Base-by-base conservation (phyloP, 2,888 invertebrate genomes). In the Hyposoter didymator region DNA sequence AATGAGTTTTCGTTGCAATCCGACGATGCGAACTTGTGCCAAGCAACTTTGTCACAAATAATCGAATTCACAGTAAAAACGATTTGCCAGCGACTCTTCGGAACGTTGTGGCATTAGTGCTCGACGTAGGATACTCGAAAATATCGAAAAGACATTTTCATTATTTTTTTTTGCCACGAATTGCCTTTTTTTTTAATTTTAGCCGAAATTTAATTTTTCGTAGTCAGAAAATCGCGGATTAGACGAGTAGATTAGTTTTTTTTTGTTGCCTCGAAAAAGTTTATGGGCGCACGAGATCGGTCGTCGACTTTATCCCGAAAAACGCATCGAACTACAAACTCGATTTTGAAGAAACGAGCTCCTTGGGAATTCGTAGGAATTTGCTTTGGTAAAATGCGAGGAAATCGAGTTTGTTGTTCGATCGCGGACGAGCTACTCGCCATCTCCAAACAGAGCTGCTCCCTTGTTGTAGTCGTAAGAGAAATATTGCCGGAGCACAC, bases 381-480 rank as follows among this genome's bases (percentile, higher is more conserved):
- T 59, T 28, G 55, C 5, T 49, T 14, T 14, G 0, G 14, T 14
- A 4, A 35, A 35, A 35, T 4, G 4, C 6, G 0, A 2, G 5
- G 12, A 28, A 59, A 55, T 55, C 55, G 14, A 59, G 59, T 2
- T 59, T 28, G 59, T 59, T 28, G 28, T 28, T 59, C 28, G 14
- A 28, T 59, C 5, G 55, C 12, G 12, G 28, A 59, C 28, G 59
- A 59, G 59, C 12, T 12, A 59, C 59, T 59, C 28, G 59, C 28
- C 12, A 28, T 28, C 59, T 59, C 59, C 59, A 22, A 59, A 59
- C 59, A 59, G 22, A 59, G 28, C 59, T 59, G 59, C 59, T 59
- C 59, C 59, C 59, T 59, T 59, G 59, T 59, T 59, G 59, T 59
- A 59, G 59, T 59, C 59, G 59, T 59, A 59, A 55, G 55, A 55